These are phyloP conservation scores for Neodon shergylaensis DNA, from an alignment of 2,113 vertebrate species.

Conservation along the genomic window DNA sequence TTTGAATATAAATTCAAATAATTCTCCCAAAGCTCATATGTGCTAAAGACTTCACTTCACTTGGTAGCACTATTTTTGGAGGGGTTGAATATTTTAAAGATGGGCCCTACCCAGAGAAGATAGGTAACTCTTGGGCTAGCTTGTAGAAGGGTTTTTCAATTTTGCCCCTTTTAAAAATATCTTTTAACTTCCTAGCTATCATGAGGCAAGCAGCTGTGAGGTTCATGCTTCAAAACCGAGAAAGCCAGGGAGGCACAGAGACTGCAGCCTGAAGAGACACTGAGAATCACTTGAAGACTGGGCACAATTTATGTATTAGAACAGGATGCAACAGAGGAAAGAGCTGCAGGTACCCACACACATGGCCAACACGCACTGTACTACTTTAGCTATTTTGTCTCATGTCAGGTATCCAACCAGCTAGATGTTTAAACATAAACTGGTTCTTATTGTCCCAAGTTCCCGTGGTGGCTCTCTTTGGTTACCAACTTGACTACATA, in stretches of 20 bases:
- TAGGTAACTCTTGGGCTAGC: background rate
- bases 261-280: background rate
- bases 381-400: background rate
- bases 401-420: background rate
- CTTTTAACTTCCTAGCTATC: background rate
- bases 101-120: background rate
- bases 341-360: background rate
- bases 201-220: background rate
- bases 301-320: background rate
- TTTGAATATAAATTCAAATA: background rate
- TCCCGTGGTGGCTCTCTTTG: too few species aligned
- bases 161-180: background rate
- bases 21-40: background rate
- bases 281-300: background rate
- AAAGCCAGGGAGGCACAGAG: background rate
- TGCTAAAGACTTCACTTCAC: background rate
- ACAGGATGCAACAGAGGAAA: background rate
- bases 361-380: background rate
- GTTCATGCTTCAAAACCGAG: background rate
- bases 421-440: background rate
- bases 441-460: background rate
- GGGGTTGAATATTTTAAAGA: background rate
- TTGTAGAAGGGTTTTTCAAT: background rate
- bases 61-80: too few species aligned
- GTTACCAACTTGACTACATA: too few species aligned